These are phyloP conservation scores for Ispidina picta DNA, from an alignment of 2,797 vertebrate genomes.

Conservation along the genomic window DNA sequence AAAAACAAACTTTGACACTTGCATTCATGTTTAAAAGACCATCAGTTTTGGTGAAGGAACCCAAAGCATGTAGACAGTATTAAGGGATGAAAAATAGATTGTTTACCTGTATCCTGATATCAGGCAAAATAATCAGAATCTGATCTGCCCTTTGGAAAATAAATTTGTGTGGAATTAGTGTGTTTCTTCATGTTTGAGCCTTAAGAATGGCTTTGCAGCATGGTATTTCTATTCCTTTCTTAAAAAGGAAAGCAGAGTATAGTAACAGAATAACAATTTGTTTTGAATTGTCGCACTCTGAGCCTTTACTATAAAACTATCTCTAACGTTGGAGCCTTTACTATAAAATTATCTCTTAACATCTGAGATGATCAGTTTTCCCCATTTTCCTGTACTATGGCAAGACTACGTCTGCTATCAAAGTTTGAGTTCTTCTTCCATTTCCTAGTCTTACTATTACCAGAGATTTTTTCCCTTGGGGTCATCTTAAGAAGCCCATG, in stretches of 20 bases:
- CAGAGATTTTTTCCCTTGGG: neutral
- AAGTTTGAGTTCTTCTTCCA: neutral
- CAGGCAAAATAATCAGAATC: neutral
- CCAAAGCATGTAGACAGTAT: neutral
- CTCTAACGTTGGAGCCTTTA: neutral
- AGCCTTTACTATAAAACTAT: neutral
- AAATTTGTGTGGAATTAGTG: neutral
- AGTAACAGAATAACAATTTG: neutral
- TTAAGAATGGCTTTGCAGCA: neutral
- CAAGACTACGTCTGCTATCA: neutral
- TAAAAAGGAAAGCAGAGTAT: neutral
- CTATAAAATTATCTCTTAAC: neutral
- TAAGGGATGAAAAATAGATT: neutral
- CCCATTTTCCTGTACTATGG: neutral
- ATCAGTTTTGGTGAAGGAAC: neutral
- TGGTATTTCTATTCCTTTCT: neutral
- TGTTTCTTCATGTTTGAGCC: neutral
- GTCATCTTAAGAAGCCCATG: neutral
- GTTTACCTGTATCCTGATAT: neutral
- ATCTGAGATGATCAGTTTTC: neutral
- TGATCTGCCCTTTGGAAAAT: neutral
- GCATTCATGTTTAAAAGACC: fast-evolving
- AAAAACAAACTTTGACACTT: neutral
- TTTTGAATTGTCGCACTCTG: neutral
- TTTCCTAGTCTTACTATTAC: neutral